Conservation (phyloP, 2,888 invertebrate genomes). For the Cecidostiba fungosa region DNA sequence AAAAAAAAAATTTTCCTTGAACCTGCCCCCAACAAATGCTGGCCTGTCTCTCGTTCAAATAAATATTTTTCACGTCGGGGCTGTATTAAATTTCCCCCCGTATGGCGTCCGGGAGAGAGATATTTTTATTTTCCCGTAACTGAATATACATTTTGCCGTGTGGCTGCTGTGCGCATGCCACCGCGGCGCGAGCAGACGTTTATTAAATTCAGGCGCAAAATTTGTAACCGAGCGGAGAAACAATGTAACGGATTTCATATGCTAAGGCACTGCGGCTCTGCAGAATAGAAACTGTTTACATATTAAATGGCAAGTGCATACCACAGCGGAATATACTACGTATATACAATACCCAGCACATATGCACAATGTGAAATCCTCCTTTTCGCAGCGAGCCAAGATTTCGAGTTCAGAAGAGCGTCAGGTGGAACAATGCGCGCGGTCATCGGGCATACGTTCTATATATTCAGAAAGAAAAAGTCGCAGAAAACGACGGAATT, state of each 20-base stretch:
- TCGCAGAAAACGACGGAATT: background rate
- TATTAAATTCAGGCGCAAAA: background rate
- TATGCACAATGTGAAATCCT: background rate
- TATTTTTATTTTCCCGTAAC: conserved; percentile 6
- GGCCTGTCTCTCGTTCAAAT: background rate
- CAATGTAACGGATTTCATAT: conserved; percentile 10
- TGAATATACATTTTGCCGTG: background rate
- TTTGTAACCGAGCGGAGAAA: background rate
- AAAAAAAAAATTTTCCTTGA: conserved; percentile 16
- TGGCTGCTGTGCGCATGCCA: background rate
- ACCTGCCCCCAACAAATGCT: background rate
- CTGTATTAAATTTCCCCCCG: conserved; percentile 22
- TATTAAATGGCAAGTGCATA: background rate
- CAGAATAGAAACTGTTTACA: background rate
- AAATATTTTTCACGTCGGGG: background rate
- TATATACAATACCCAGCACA: too few relatives aligned
- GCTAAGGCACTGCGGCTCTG: background rate
- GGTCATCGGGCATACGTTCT: background rate
- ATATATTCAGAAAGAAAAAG: background rate
- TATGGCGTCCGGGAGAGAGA: background rate
- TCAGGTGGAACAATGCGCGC: background rate
- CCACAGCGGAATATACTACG: background rate
- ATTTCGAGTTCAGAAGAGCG: background rate
- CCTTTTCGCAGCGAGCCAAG: background rate
- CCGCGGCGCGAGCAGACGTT: background rate